A percentile compares a stretch with the other conserved stretches of the same genome.
phyloP scores from a whole-genome alignment of 1,140 invertebrate species.

The Aplysia californica region DNA sequence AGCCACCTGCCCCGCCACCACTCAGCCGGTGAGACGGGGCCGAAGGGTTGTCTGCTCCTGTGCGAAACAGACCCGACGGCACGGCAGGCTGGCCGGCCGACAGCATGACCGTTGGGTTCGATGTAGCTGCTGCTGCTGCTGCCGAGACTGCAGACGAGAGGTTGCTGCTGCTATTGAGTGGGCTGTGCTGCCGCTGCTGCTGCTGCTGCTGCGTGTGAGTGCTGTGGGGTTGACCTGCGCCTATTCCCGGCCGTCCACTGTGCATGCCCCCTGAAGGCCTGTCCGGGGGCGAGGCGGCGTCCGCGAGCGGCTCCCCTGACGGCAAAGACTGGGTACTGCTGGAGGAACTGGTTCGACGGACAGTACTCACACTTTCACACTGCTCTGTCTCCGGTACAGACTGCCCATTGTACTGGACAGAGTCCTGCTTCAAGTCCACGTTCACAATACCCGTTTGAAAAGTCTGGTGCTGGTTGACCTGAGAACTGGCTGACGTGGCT shows the following conservation, averaged over 20 bases:
- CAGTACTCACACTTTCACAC: too few relatives aligned
- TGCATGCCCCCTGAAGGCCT: conserved; percentile 43
- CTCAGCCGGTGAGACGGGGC: conserved; percentile 16
- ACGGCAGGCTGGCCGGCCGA: conserved; percentile 41
- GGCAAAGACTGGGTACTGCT: not conserved
- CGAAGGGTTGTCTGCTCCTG: conserved; percentile 15
- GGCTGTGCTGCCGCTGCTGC: not conserved
- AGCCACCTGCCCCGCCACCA: conserved; percentile 18
- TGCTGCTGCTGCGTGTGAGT: conserved; percentile 18
- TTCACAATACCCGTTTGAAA: too few relatives aligned
- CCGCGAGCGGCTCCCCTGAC: not conserved
- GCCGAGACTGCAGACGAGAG: not conserved
- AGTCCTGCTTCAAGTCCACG: too few relatives aligned
- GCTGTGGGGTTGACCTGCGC: conserved; percentile 33
- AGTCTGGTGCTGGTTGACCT: too few relatives aligned
- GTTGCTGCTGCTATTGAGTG: not conserved
- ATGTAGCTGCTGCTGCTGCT: not conserved
- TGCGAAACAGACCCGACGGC: conserved; percentile 34
- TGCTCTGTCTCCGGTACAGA: too few relatives aligned
- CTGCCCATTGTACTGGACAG: too few relatives aligned
- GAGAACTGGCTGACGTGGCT: too few relatives aligned
- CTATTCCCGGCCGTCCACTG: conserved; percentile 38
- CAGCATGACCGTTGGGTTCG: conserved; percentile 35
- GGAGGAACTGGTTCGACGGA: not conserved
- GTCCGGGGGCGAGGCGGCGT: not conserved